Evolutionary conservation across 2,797 vertebrate genomes (phyloP).

Genomic region (Pelobates cultripes): DNA sequence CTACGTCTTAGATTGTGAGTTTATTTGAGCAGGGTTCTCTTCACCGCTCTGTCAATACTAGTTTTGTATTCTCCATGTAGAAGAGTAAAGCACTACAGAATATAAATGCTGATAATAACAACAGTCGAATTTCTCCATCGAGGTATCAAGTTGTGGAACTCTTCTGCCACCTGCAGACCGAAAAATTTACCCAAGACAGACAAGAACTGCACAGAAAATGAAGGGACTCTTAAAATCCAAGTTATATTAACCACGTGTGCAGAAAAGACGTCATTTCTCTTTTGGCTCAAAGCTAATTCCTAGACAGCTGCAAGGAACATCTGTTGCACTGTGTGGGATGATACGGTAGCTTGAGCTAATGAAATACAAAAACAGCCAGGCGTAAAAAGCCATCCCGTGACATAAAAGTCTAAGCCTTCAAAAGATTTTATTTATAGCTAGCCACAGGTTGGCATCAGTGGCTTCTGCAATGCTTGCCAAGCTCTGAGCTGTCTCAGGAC

Average conservation of each 20-base stretch:
- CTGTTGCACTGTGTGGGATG: slow-evolving; percentile 39
- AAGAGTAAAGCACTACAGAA: too few relatives aligned
- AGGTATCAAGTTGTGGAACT: not conserved
- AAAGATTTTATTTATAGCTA: not conserved
- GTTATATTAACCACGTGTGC: slow-evolving; percentile 31
- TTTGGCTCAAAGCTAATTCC: slow-evolving; percentile 46
- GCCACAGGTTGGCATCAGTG: not conserved
- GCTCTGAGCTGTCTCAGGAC: too few relatives aligned
- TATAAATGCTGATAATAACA: too few relatives aligned
- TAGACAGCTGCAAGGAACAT: slow-evolving; percentile 51
- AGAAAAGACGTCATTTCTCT: not conserved
- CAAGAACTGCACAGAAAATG: too few relatives aligned
- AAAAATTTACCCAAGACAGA: not conserved
- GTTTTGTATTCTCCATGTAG: too few relatives aligned
- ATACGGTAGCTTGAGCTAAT: slow-evolving; percentile 50
- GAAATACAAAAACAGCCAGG: slow-evolving; percentile 39
- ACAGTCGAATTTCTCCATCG: too few relatives aligned
- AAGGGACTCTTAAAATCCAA: not conserved
- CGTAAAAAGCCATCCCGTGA: slow-evolving; percentile 16
- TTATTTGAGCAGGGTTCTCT: too few relatives aligned
- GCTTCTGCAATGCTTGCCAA: too few relatives aligned
- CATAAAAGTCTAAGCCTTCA: slow-evolving; percentile 7
- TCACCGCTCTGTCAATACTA: too few relatives aligned
- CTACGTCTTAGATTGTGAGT: too few relatives aligned
- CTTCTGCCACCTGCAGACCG: not conserved